Base-by-base conservation (phyloP, 1,140 invertebrate genomes). In the Nephotettix cincticeps region DNA sequence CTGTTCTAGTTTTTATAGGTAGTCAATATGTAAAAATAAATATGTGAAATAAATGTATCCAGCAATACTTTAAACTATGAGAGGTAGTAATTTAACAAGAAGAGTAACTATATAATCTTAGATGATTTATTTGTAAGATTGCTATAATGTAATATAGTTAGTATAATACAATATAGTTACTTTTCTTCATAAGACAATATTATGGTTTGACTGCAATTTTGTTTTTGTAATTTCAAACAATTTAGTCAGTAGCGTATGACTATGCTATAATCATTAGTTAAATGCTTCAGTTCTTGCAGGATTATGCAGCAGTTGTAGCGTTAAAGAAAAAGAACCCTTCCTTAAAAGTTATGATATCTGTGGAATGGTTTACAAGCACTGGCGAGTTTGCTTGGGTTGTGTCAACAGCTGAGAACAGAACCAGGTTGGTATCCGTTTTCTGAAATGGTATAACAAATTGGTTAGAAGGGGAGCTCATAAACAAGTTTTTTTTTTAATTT, bases 331-430 rank as follows among this genome's bases (percentile, higher is more conserved):
- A 79, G 17, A 89, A 93, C 81, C 85, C 88, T 19, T 77, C 88
- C 51, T 82, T 96, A 23, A 93, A 93, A 81, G 81, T 95, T 11
- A 82, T 96, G 74, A 76, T 96, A 0, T 92, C 91, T 74, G 84
- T 93, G 51, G 92, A 91, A n/a, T 91, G 90, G 19, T 84, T 84
- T 45, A 84, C 84, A 1, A 81, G 86, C 64, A 80, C 81, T 71
- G 71, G 71, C 70, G 89, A 88, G 0, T 94, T 93, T 80, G 81
- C 86, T 6, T 76, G 85, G 40, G 92, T 93, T 90, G 88, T 92
- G 3, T 74, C 81, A 19, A 87, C 88, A 76, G 88, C 91, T 78
- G 82, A 83, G 0, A 87, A 84, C 64, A 85, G 91, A 69, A 89
- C 90, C 1, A 25, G 27, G 56, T 61, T n/a, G n/a, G n/a, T n/a